Evolutionary conservation across 2,888 invertebrate species (phyloP), one percentile per base, ranked within the genome.

Genomic region (Ochlodes sylvanus): DNA sequence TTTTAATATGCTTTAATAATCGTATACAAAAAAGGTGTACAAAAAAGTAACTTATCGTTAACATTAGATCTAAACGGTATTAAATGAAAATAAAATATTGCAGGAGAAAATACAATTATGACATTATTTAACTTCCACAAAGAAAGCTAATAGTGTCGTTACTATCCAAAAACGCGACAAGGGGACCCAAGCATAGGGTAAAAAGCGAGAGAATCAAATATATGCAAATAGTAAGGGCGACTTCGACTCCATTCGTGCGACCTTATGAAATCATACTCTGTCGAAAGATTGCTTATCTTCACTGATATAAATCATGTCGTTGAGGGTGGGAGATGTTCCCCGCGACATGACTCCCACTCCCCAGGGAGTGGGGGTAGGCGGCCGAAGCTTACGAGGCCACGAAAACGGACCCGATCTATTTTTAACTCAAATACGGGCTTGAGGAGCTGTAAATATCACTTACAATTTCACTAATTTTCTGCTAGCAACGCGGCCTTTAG

Each of bases 271-370:
- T 71, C 67, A 60, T 65, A 66, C 61, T 69, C 63, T 70, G 67
- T 70, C 42, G 71, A 70, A 71, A 69, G 47, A 70, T 63, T 67
- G 65, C 70, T 73, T 73, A 71, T 75, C 70, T 71, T 69, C 56
- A 52, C 32, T 58, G 67, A 69, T 71, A 76, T 74, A 76, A 76
- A 76, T 76, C 73, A 74, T 73, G 73, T 71, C 65, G 69, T 55
- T 70, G 67, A 69, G 71, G 72, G 70, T 68, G 71, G 68, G 62
- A 41, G 68, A 41, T 17, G 61, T 19, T 47, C 66, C 63, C 62
- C 64, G 15, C 38, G 1, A 52, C 47, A 42, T 21, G 57, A 50
- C 65, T 52, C 67, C 60, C 63, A 21, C 64, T 58, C 52, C 52
- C 50, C 50, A 67, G 62, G 63, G 67, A 44, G 66, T 10, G 38